These are phyloP conservation scores for Danio aesculapii DNA, from an alignment of 2,797 vertebrate genomes.

Conservation along the genomic window DNA sequence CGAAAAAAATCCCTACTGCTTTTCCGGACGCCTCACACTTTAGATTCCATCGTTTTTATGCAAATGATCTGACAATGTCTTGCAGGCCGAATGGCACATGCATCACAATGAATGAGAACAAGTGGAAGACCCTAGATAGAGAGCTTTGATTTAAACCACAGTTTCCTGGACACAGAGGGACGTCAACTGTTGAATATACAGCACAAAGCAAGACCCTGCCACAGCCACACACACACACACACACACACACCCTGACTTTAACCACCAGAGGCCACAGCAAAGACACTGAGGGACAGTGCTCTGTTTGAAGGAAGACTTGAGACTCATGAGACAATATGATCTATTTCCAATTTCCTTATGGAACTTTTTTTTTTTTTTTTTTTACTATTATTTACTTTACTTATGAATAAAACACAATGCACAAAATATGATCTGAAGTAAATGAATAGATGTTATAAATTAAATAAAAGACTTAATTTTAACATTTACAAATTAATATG, in stretches of 20 bases:
- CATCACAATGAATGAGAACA: neutral
- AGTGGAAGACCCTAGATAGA: neutral
- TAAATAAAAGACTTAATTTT: too few relatives aligned
- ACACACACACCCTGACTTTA: slow-evolving; percentile 43
- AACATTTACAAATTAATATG: too few relatives aligned
- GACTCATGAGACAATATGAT: neutral
- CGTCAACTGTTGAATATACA: slow-evolving; percentile 50
- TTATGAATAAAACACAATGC: neutral
- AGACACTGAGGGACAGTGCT: slow-evolving; percentile 48
- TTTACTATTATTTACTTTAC: neutral
- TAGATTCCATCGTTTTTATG: slow-evolving; percentile 5
- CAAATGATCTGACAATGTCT: neutral
- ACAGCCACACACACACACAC: slow-evolving; percentile 56
- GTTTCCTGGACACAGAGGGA: slow-evolving; percentile 65
- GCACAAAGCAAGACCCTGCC: slow-evolving; percentile 50
- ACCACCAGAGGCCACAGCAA: slow-evolving; percentile 71
- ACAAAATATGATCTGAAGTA: neutral
- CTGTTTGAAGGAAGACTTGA: neutral
- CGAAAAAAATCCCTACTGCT: neutral
- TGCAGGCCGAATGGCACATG: neutral
- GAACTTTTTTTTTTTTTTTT: too few relatives aligned
- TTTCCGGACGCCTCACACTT: neutral
- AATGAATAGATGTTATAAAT: too few relatives aligned
- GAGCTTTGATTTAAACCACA: slow-evolving; percentile 65
- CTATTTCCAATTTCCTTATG: neutral